Conservation (phyloP, 1,140 invertebrate genomes). For the Steinernema khuongi region DNA sequence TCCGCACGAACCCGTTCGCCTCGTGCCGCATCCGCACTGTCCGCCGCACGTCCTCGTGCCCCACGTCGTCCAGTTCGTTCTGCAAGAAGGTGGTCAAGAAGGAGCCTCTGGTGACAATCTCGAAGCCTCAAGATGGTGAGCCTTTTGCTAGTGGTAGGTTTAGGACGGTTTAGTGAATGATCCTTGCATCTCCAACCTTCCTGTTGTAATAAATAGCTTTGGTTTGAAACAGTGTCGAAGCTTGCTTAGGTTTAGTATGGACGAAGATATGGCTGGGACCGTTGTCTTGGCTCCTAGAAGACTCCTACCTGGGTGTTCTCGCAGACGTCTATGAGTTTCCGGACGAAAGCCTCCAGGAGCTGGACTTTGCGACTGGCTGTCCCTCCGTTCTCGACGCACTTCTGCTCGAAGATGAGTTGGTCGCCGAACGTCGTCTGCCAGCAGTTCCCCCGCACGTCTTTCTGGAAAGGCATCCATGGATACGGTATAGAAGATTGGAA, state of each 20-base stretch:
- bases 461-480: slow-evolving; percentile 15
- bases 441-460: neutral
- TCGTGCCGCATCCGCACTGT: slow-evolving; percentile 24
- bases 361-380: neutral
- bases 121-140: no score
- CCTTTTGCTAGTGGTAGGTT: no score
- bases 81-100: no score
- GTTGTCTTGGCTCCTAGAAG: no score
- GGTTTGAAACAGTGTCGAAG: no score
- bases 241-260: no score
- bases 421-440: slow-evolving; percentile 1
- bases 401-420: neutral
- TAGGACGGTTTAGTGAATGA: no score
- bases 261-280: no score
- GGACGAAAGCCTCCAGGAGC: slow-evolving; percentile 3
- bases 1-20: slow-evolving; percentile 49
- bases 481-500: slow-evolving; percentile 8
- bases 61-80: slow-evolving; percentile 29
- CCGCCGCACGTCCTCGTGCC: neutral
- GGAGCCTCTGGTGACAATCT: no score
- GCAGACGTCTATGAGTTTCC: neutral
- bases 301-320: neutral
- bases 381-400: neutral
- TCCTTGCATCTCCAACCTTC: no score
- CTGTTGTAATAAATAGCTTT: no score